Conservation (phyloP, 2,797 vertebrate genomes). For the Pithecia hirsuta region DNA sequence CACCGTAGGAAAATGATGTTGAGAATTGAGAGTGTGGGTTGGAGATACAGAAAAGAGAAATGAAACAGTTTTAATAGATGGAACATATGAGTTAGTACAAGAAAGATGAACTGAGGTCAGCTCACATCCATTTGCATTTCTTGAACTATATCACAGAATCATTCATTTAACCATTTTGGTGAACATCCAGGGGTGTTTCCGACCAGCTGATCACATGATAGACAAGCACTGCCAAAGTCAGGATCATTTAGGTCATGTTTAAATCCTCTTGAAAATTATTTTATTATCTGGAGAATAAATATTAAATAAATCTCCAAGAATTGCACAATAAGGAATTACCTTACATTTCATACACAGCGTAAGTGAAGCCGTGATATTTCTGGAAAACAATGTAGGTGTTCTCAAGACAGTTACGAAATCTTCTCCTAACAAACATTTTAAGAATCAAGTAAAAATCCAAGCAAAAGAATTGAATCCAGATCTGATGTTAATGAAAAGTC, state of each 20-base stretch:
- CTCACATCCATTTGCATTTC: slow-evolving; percentile 47
- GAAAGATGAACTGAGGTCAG: slow-evolving; percentile 65
- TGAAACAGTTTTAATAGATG: slow-evolving; percentile 51
- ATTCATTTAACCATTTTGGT: background rate
- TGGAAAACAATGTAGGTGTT: background rate
- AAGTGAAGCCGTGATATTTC: background rate
- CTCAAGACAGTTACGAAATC: background rate
- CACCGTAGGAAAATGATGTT: slow-evolving; percentile 5
- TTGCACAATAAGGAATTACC: slow-evolving; percentile 28
- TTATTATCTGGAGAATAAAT: background rate
- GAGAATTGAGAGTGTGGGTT: background rate
- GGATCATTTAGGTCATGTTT: background rate
- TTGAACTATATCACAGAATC: slow-evolving; percentile 1
- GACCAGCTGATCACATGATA: background rate
- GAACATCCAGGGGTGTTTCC: background rate
- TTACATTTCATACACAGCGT: slow-evolving; percentile 22
- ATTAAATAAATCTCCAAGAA: slow-evolving; percentile 27
- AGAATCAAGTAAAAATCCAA: background rate
- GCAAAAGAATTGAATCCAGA: background rate
- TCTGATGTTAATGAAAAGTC: slow-evolving; percentile 27
- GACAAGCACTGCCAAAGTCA: background rate
- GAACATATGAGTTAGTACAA: slow-evolving; percentile 38
- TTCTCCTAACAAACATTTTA: background rate
- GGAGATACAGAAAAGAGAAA: slow-evolving; percentile 51
- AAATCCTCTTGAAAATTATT: slow-evolving; percentile 48